phyloP scores from a whole-genome alignment of 2,888 invertebrate genomes.

The Ctenicera cuprea region DNA sequence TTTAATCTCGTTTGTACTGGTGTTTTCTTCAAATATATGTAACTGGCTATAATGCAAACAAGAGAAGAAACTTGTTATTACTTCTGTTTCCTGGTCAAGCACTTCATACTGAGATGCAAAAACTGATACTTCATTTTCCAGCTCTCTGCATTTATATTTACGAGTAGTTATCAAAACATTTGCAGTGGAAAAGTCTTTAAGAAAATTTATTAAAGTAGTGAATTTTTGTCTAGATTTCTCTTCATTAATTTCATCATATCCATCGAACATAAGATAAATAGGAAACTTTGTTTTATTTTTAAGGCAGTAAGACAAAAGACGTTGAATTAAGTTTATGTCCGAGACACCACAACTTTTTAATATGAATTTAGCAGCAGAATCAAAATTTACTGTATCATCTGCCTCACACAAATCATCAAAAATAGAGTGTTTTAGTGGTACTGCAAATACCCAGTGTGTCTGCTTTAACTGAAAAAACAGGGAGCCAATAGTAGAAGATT shows the following conservation, averaged over 20 bases:
- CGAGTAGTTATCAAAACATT: slow-evolving; percentile 46
- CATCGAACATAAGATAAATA: slow-evolving; percentile 42
- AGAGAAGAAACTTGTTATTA: slow-evolving; percentile 22
- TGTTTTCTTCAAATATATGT: slow-evolving; percentile 12
- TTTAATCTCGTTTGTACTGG: slow-evolving; percentile 8
- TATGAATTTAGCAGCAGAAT: slow-evolving; percentile 35
- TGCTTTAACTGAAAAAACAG: slow-evolving; percentile 28
- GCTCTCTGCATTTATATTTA: slow-evolving; percentile 24
- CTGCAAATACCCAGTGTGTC: slow-evolving; percentile 40
- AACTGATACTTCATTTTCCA: slow-evolving; percentile 41
- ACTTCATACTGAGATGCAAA: slow-evolving; percentile 36
- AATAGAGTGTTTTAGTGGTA: slow-evolving; percentile 24
- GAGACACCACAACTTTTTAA: slow-evolving; percentile 2
- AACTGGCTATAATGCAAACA: slow-evolving; percentile 30
- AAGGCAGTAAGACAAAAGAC: slow-evolving; percentile 37
- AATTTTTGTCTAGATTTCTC: slow-evolving; percentile 13
- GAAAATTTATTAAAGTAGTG: slow-evolving; percentile 28
- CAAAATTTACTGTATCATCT: slow-evolving; percentile 3
- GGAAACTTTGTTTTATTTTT: slow-evolving; percentile 28
- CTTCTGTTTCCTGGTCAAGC: slow-evolving; percentile 8
- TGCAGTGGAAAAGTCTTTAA: slow-evolving; percentile 14
- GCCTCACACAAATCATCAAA: slow-evolving; percentile 16
- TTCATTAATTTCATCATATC: slow-evolving; percentile 32
- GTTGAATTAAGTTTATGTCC: neutral
- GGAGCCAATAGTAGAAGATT: slow-evolving; percentile 34